Conservation (phyloP, 2,888 invertebrate genomes). For the Prenolepis imparis region DNA sequence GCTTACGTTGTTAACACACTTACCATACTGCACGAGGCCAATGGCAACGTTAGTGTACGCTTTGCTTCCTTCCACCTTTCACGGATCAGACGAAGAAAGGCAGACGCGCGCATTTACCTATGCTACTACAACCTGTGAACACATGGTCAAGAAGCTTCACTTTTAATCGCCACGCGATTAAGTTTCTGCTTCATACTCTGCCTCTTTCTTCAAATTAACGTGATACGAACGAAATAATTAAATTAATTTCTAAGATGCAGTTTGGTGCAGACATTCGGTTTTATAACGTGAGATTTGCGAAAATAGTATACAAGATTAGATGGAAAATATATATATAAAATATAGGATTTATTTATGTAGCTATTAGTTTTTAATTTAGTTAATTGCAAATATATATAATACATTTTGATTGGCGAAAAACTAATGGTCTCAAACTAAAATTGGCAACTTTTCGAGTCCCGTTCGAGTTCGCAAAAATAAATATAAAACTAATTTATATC, state of each 20-base stretch:
- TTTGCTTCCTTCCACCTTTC: constrained; percentile 59
- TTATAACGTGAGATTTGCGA: neutral
- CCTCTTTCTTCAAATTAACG: neutral
- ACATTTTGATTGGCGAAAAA: neutral
- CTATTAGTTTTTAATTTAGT: neutral
- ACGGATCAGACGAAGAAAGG: constrained; percentile 63
- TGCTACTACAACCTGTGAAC: constrained; percentile 71
- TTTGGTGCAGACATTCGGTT: neutral
- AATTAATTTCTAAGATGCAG: neutral
- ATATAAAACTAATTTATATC: constrained; percentile 35
- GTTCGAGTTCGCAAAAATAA: constrained; percentile 2
- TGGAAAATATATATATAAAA: neutral
- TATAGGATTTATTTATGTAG: neutral
- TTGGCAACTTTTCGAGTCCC: constrained; percentile 17
- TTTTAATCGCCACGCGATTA: constrained; percentile 70
- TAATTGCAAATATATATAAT: neutral
- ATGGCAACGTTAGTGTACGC: constrained; percentile 49
- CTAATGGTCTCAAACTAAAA: neutral
- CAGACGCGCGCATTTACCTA: constrained; percentile 68
- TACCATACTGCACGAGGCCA: constrained; percentile 74
- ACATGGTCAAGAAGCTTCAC: constrained; percentile 75
- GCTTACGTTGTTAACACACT: constrained; percentile 82
- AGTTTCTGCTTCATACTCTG: constrained; percentile 8
- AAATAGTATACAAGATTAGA: neutral
- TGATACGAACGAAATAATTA: neutral